Percentiles rank a stretch among this genome's conserved stretches.
Evolutionary conservation across 2,797 vertebrate species (phyloP).

Genomic region (Alectoris magna): DNA sequence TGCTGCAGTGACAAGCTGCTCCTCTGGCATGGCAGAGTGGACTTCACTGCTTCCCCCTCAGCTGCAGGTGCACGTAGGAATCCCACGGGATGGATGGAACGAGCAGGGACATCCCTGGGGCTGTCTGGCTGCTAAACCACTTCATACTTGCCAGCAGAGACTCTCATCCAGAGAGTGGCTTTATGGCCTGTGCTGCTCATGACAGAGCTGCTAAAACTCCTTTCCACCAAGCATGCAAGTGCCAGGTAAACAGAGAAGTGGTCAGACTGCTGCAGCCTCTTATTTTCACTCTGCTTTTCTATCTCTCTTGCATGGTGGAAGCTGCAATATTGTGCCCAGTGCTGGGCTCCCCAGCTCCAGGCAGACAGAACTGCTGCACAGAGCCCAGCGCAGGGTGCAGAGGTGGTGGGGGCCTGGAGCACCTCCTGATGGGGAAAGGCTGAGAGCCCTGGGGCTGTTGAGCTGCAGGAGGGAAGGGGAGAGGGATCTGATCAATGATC

Average conservation of each 20-base stretch:
- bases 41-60: not conserved
- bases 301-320: not conserved
- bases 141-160: not conserved
- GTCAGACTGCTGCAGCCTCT: not conserved
- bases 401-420: too few species aligned
- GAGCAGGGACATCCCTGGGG: not conserved
- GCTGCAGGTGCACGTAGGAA: constrained; percentile 28
- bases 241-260: not conserved
- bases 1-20: not conserved
- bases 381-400: too few species aligned
- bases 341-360: too few species aligned
- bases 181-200: not conserved
- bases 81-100: not conserved
- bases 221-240: fast-evolving
- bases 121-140: constrained; percentile 39
- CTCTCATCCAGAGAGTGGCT: not conserved
- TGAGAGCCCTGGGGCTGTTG: too few species aligned
- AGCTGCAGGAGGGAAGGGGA: too few species aligned
- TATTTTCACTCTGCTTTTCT: not conserved
- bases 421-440: too few species aligned
- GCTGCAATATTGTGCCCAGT: not conserved
- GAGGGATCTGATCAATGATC: too few species aligned
- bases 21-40: not conserved
- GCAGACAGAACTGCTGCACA: too few species aligned
- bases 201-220: not conserved